Base-by-base conservation (phyloP, 2,888 invertebrate species). In the Zootermopsis nevadensis region DNA sequence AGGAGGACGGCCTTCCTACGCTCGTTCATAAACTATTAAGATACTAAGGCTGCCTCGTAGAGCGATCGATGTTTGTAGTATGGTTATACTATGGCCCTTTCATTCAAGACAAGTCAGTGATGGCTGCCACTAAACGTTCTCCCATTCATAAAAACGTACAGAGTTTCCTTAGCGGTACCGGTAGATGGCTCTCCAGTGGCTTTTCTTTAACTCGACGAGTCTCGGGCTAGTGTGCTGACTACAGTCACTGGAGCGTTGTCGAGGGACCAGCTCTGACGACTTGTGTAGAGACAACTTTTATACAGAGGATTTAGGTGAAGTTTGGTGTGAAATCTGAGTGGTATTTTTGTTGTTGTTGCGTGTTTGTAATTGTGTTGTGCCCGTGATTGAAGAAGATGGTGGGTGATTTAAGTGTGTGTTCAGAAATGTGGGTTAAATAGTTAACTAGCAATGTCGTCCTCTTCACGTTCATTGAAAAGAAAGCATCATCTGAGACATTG, bases 111-210 rank as follows among this genome's bases (percentile, higher is more conserved):
- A 80, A 80, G 66, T 83, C 82, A 82, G 84, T 85, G 83, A 85
- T 85, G 85, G 85, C 85, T 82, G 85, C 85, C 84, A 82, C 81
- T 82, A 67, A 82, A 42, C 55, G 72, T n/a, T 82, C 83, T 81
- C 84, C 85, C 86, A 86, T 86, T 86, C 86, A 86, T 86, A 86
- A 86, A 86, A 86, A 86, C 86, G 85, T 85, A 84, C 82, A 81
- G 82, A 81, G 83, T 83, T 85, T 84, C 81, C 82, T 80, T 77
- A 81, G 83, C 83, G 72, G 77, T 72, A 80, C 84, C 86, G 85
- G 74, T 84, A 85, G 86, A 84, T 86, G 85, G 86, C 86, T 60
- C 79, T 79, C 12, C 33, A 27, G 48, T 33, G 27, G 55, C 38
- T 79, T 38, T 74, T 60, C 77, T 77, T 27, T 77, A 77, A 53